Evolutionary conservation across 2,888 invertebrate species (phyloP).

Genomic region (Lamproptera curius): DNA sequence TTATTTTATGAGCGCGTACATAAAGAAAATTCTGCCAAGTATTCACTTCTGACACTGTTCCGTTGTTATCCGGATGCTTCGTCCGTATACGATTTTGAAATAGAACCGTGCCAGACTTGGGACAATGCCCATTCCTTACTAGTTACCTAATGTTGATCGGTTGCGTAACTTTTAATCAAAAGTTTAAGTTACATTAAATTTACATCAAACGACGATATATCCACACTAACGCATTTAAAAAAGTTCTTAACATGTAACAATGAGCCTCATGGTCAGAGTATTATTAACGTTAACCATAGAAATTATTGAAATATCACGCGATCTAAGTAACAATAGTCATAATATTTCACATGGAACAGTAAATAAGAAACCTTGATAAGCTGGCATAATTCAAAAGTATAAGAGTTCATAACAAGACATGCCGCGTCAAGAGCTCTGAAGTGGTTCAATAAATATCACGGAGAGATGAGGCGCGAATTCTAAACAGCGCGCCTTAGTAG

Average conservation of each 20-base stretch:
- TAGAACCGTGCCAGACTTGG: slow-evolving; percentile 50
- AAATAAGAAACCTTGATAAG: too few species aligned
- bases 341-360: too few species aligned
- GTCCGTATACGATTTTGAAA: slow-evolving; percentile 30
- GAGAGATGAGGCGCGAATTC: slow-evolving; percentile 13
- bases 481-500: slow-evolving; percentile 18
- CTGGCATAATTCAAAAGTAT: slow-evolving; percentile 21
- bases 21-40: slow-evolving; percentile 4
- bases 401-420: slow-evolving; percentile 43
- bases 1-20: slow-evolving; percentile 45
- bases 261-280: too few species aligned
- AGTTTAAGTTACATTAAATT: neutral
- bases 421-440: slow-evolving; percentile 38
- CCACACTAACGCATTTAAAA: too few species aligned
- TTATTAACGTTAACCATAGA: too few species aligned
- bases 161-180: slow-evolving; percentile 6
- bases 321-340: too few species aligned
- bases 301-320: too few species aligned
- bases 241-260: too few species aligned
- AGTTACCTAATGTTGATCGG: slow-evolving; percentile 33
- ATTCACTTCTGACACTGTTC: neutral
- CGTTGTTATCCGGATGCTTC: neutral
- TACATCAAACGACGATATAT: too few species aligned
- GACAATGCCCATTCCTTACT: slow-evolving; percentile 43
- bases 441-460: slow-evolving; percentile 25